Base-by-base conservation (phyloP, 2,113 vertebrate species). In the Mustela nigripes region DNA sequence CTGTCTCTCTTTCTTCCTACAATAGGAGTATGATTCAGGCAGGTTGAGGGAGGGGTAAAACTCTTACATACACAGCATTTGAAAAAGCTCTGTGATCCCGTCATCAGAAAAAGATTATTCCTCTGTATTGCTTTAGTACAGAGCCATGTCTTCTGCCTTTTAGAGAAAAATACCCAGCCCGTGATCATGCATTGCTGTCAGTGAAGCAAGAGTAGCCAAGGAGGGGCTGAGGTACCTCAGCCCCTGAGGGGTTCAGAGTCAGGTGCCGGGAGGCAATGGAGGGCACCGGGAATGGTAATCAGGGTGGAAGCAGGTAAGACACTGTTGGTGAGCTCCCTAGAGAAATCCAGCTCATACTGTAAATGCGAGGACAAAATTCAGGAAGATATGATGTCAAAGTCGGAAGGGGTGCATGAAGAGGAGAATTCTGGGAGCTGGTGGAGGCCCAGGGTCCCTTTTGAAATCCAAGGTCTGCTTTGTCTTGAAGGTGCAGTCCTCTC, bases 51-150 rank as follows among this genome's bases (percentile, higher is more conserved):
- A 73, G 8, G 7, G 10, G 2, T 92, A 82, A 92, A 92, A 60
- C 11, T 60, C 71, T 78, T 79, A 60, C 4, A n/a, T 63, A 53
- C 21, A 5, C 19, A 82, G 0, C 42, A 45, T 58, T 92, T 4
- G 65, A 26, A 67, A 62, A 11, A 89, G 78, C 19, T 67, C 0
- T 86, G 5, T 58, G 67, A 21, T 56, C 16, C 8, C 87, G 26
- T 92, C 24, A 19, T 94, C 84, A 92, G 69, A 80, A 93, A 93
- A 76, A 7, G 53, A 89, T 62, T 63, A 65, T 53, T 94, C 12
- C n/a, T 90, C 26, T 53, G 28, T 69, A 18, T 81, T 97, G 65
- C 21, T 86, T 89, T 83, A 36, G 42, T 48, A 86, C 5, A 89
- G 31, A 96, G 19, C 21, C 67, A 74, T 42, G 1, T 0, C 22